These are phyloP conservation scores for Rhipidura dahli DNA, from an alignment of 2,113 vertebrate species.

Conservation along the genomic window DNA sequence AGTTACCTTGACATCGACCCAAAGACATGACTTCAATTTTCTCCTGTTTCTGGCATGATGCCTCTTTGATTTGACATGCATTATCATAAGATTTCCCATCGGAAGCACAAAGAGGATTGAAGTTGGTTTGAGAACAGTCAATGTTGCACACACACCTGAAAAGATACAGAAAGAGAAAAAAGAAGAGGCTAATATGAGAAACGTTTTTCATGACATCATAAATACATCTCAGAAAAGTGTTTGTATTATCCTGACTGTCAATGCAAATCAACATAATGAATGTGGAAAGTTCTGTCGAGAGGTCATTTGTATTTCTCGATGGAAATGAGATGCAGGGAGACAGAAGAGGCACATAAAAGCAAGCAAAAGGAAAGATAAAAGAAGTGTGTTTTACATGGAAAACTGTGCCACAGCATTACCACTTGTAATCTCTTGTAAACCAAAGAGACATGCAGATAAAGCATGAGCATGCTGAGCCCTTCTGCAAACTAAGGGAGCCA, in stretches of 20 bases:
- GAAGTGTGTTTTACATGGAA: neutral
- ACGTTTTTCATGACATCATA: neutral
- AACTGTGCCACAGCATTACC: neutral
- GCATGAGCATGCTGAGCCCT: neutral
- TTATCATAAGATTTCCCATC: conserved; percentile 99
- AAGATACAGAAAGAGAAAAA: conserved; percentile 21
- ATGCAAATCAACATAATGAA: conserved; percentile 25
- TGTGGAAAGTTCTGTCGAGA: neutral
- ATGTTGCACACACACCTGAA: conserved; percentile 99
- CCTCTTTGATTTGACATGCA: conserved; percentile 99
- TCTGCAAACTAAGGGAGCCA: neutral
- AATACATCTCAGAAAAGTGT: conserved; percentile 22
- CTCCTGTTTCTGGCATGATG: conserved; percentile 98
- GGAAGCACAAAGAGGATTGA: conserved; percentile 98
- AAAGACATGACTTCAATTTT: conserved; percentile 98
- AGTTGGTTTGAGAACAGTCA: conserved; percentile 98
- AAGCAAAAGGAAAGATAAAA: neutral
- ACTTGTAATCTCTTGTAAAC: neutral
- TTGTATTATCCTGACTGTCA: neutral
- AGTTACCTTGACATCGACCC: conserved; percentile 97
- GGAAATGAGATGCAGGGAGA: conserved; percentile 5
- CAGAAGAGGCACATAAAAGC: neutral
- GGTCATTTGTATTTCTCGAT: neutral
- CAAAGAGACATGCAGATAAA: neutral
- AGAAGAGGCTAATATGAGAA: conserved; percentile 2